These are phyloP conservation scores for Montifringilla adamsi DNA, from an alignment of 2,113 vertebrate genomes.

Conservation along the genomic window DNA sequence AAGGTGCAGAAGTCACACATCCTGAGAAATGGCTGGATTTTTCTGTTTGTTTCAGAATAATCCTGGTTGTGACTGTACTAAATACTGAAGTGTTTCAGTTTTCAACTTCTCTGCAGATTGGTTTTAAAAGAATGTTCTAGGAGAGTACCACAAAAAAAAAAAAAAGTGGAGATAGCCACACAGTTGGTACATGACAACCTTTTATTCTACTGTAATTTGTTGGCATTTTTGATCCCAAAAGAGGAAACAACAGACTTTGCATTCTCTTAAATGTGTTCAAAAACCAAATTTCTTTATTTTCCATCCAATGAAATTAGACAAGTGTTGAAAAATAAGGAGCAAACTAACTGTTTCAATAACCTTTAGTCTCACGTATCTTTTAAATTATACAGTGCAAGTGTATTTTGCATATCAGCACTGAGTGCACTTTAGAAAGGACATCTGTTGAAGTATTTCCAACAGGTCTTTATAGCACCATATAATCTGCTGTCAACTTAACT, in stretches of 20 bases:
- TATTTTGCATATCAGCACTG: neutral
- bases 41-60: neutral
- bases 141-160: neutral
- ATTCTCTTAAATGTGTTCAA: neutral
- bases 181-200: neutral
- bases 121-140: neutral
- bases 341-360: neutral
- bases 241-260: neutral
- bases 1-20: neutral
- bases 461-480: conserved; percentile 44
- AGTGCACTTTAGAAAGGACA: conserved; percentile 23
- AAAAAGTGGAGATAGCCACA: neutral
- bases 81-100: neutral
- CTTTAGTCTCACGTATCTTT: neutral
- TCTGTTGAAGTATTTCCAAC: neutral
- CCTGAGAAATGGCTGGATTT: neutral
- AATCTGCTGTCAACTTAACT: neutral
- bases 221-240: neutral
- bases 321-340: neutral
- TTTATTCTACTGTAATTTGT: neutral
- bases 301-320: neutral
- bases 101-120: neutral
- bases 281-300: neutral
- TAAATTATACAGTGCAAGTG: neutral
- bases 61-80: neutral